phyloP scores from a whole-genome alignment of 2,888 invertebrate genomes.

The Sinohyriopsis cumingii region DNA sequence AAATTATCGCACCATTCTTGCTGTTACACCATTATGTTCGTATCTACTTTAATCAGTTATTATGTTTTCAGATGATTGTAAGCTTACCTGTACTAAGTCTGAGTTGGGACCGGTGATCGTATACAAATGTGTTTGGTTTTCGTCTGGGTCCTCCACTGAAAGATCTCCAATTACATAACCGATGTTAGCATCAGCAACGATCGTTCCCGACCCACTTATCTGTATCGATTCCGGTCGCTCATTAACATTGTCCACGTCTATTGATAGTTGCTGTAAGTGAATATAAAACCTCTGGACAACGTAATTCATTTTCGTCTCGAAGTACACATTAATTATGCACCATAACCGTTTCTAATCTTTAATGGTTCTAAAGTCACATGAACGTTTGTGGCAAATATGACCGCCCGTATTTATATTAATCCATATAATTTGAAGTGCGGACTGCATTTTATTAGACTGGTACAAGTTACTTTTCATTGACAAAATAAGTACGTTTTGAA shows the following conservation, averaged over 20 bases:
- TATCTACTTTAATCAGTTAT: too few species aligned
- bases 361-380: too few species aligned
- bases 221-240: slow-evolving; percentile 42
- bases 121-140: slow-evolving; percentile 37
- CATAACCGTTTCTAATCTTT: too few species aligned
- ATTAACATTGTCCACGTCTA: slow-evolving; percentile 41
- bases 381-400: too few species aligned
- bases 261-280: slow-evolving; percentile 17
- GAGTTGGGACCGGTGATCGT: slow-evolving; percentile 42
- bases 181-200: slow-evolving; percentile 30
- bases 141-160: slow-evolving; percentile 42
- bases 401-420: too few species aligned
- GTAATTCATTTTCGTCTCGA: background rate
- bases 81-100: slow-evolving; percentile 40
- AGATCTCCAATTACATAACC: slow-evolving; percentile 40
- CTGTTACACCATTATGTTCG: too few species aligned
- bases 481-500: too few species aligned
- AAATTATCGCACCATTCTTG: too few species aligned
- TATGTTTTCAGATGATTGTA: background rate
- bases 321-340: too few species aligned
- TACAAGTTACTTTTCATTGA: too few species aligned
- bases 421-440: too few species aligned
- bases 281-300: background rate
- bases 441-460: too few species aligned
- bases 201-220: slow-evolving; percentile 36